Percentiles rank a stretch among this genome's conserved stretches.
Evolutionary conservation across 2,113 vertebrate species (phyloP).

Genomic region (Azemiops feae): DNA sequence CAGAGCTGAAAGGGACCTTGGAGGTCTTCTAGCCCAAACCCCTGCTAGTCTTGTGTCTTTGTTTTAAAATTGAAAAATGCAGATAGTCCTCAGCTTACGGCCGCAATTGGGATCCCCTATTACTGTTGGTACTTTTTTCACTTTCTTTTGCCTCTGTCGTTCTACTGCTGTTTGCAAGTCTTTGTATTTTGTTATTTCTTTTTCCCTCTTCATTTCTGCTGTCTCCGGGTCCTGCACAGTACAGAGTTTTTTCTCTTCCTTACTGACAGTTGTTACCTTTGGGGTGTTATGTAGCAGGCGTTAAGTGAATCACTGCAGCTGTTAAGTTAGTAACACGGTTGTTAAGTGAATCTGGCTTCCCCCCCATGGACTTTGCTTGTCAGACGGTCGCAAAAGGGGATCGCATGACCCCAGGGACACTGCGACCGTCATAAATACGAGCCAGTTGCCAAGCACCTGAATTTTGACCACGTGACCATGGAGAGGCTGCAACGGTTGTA

Average conservation of each 20-base stretch:
- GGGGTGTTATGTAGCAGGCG: too few relatives aligned
- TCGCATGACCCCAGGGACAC: not conserved
- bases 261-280: not conserved
- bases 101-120: not conserved
- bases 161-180: not conserved
- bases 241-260: not conserved
- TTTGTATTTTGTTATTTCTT: not conserved
- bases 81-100: not conserved
- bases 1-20: too few relatives aligned
- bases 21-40: too few relatives aligned
- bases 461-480: too few relatives aligned
- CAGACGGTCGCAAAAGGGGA: too few relatives aligned
- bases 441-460: rapidly evolving
- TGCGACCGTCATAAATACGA: not conserved
- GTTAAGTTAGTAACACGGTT: too few relatives aligned
- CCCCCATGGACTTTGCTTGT: too few relatives aligned
- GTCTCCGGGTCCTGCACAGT: too few relatives aligned
- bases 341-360: not conserved
- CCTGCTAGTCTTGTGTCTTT: not conserved
- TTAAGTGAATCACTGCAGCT: too few relatives aligned
- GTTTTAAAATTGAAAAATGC: not conserved
- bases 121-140: not conserved
- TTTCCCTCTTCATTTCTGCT: too few relatives aligned
- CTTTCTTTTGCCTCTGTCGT: not conserved
- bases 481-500: too few relatives aligned